These are phyloP conservation scores for Echiichthys vipera DNA, from an alignment of 2,797 vertebrate species.

Conservation along the genomic window DNA sequence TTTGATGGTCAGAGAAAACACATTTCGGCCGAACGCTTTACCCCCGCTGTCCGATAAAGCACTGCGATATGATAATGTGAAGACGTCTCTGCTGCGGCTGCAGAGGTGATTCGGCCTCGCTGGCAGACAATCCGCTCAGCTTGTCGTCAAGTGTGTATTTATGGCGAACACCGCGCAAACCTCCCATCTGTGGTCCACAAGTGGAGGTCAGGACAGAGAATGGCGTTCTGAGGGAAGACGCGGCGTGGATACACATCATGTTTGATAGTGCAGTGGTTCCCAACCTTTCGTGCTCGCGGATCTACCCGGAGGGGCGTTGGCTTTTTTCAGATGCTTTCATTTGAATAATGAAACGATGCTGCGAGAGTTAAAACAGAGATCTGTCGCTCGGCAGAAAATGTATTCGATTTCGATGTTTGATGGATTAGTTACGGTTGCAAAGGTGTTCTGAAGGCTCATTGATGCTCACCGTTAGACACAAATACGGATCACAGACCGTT, in stretches of 20 bases:
- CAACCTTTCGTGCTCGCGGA: background rate
- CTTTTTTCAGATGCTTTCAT: too few species aligned
- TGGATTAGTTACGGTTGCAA: background rate
- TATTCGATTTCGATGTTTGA: background rate
- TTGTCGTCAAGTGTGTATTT: background rate
- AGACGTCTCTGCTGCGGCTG: background rate
- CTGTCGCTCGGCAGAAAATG: background rate
- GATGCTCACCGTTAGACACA: too few species aligned
- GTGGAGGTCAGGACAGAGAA: too few species aligned
- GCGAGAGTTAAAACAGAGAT: background rate
- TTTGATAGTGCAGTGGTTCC: background rate
- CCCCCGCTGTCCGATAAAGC: background rate
- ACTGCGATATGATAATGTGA: conserved; percentile 29
- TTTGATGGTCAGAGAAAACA: too few species aligned
- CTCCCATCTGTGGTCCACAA: background rate
- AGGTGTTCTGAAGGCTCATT: too few species aligned
- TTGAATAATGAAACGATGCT: too few species aligned
- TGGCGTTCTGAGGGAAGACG: background rate
- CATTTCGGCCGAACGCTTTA: conserved; percentile 20
- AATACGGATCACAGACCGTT: too few species aligned
- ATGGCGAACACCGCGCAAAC: background rate
- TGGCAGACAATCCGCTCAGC: background rate
- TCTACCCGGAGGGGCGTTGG: too few species aligned
- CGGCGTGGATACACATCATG: background rate
- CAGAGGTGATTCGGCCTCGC: background rate